Conservation (phyloP, 1,140 invertebrate species). For the Hylyphantes graminicola region DNA sequence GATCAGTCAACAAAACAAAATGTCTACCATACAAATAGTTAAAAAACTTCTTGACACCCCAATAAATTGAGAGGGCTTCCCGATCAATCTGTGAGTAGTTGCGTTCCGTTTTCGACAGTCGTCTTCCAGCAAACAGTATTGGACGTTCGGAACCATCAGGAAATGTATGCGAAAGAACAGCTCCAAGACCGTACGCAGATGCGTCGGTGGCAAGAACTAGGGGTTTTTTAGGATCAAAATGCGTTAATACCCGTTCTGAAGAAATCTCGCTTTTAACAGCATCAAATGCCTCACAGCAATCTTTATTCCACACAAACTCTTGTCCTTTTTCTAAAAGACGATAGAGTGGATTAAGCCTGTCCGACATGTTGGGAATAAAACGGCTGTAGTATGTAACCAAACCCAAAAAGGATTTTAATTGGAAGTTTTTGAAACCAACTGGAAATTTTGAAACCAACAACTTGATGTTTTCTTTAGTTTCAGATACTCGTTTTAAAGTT, state of each 20-base stretch:
- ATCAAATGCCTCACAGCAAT: slow-evolving; percentile 16
- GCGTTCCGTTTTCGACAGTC: slow-evolving; percentile 30
- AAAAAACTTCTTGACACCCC: slow-evolving; percentile 71
- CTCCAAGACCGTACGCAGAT: slow-evolving; percentile 69
- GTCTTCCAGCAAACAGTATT: slow-evolving; percentile 63
- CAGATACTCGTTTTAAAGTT: neutral
- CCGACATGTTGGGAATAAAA: slow-evolving; percentile 68
- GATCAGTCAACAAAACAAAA: neutral
- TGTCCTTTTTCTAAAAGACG: slow-evolving; percentile 62
- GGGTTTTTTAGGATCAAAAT: too few relatives aligned
- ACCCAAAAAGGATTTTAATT: slow-evolving; percentile 57
- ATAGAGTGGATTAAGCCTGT: slow-evolving; percentile 66
- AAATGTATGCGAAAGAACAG: slow-evolving; percentile 68
- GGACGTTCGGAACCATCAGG: slow-evolving; percentile 64
- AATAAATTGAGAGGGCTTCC: slow-evolving; percentile 72
- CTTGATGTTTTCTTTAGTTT: slow-evolving; percentile 3
- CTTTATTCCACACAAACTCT: neutral
- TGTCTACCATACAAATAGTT: slow-evolving; percentile 69
- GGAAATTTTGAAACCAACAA: neutral
- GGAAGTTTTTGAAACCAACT: too few relatives aligned
- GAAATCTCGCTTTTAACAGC: neutral
- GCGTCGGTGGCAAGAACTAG: slow-evolving; percentile 67
- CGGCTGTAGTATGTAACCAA: slow-evolving; percentile 67
- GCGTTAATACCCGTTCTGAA: neutral
- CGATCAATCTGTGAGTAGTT: slow-evolving; percentile 72